Conservation (phyloP, 2,113 vertebrate species). For the Gadus macrocephalus region DNA sequence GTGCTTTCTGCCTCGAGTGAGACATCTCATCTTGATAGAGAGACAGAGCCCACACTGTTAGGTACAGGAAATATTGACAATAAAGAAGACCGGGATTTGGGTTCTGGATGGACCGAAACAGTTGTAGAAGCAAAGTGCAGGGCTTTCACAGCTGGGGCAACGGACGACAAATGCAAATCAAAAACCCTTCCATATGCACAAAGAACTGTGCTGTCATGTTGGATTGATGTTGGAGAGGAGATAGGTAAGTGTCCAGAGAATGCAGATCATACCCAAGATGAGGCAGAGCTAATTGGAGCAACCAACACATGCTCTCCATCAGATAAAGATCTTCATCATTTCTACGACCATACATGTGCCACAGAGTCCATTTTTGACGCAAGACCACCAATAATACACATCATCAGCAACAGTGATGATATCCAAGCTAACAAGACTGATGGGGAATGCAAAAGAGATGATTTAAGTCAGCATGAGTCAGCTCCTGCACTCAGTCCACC, state of each 20-base stretch:
- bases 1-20: neutral
- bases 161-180: neutral
- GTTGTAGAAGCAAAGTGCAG: neutral
- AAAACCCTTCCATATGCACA: too few relatives aligned
- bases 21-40: neutral
- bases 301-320: neutral
- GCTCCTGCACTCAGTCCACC: neutral
- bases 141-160: neutral
- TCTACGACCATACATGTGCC: neutral
- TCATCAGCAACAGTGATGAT: neutral
- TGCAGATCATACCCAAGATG: neutral
- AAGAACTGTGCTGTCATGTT: too few relatives aligned
- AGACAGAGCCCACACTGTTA: neutral
- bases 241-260: too few relatives aligned
- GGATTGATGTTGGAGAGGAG: too few relatives aligned
- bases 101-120: slow-evolving; percentile 29
- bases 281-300: too few relatives aligned
- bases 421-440: neutral
- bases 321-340: neutral
- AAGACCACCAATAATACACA: neutral
- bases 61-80: neutral
- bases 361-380: neutral
- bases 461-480: too few relatives aligned
- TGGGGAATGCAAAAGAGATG: too few relatives aligned
- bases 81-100: slow-evolving; percentile 26